A percentile compares a stretch with the other conserved stretches of the same genome.
These are phyloP conservation scores for Sylvilagus bachmani DNA, from an alignment of 2,113 vertebrate genomes.

Conservation along the genomic window DNA sequence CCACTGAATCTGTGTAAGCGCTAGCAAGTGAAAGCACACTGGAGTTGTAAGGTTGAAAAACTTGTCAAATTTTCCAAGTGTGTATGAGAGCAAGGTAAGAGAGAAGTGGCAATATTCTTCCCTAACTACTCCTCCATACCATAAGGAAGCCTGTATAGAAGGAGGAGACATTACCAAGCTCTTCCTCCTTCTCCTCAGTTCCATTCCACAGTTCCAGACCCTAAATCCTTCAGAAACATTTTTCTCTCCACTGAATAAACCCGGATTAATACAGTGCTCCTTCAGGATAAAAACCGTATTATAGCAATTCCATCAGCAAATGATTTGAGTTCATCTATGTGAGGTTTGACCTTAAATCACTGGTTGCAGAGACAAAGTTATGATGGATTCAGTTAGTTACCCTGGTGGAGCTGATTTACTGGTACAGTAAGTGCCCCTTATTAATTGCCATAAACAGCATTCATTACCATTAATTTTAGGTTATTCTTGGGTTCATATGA, in stretches of 20 bases:
- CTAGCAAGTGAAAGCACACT: background rate
- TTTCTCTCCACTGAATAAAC: background rate
- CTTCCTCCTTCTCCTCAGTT: background rate
- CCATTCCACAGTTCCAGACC: background rate
- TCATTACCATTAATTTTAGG: conserved; percentile 17
- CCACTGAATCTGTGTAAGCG: background rate
- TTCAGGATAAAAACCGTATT: background rate
- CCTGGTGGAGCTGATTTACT: background rate
- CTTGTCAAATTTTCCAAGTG: background rate
- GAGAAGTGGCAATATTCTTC: background rate
- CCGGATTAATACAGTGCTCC: background rate
- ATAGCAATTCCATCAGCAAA: background rate
- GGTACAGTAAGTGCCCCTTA: background rate
- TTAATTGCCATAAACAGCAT: background rate
- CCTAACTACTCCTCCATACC: background rate
- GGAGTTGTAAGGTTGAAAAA: background rate
- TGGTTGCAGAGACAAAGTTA: background rate
- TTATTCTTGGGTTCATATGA: background rate
- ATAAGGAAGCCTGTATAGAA: background rate
- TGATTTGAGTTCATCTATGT: background rate
- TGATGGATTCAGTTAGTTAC: background rate
- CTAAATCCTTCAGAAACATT: background rate
- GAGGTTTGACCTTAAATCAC: conserved; percentile 1
- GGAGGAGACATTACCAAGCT: background rate
- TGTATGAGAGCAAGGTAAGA: background rate